These are phyloP conservation scores for Dunckerocampus dactyliophorus DNA, from an alignment of 2,113 vertebrate species.

Conservation along the genomic window DNA sequence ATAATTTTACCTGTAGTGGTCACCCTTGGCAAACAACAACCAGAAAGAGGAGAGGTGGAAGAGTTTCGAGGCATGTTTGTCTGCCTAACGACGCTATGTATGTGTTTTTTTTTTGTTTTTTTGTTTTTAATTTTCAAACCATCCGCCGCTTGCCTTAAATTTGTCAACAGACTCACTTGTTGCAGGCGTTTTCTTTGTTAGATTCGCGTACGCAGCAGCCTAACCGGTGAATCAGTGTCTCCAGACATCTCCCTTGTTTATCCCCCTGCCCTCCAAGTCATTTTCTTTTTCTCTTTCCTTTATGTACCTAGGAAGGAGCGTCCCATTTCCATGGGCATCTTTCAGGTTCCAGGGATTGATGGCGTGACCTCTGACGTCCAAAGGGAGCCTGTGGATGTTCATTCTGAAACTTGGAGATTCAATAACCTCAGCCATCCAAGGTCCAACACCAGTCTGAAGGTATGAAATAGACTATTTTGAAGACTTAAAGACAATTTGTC, in stretches of 20 bases:
- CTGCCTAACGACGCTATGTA: no score
- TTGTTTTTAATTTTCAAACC: no score
- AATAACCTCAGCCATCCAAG: conserved; percentile 84
- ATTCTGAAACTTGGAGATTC: conserved; percentile 88
- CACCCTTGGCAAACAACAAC: no score
- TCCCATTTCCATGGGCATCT: conserved; percentile 89
- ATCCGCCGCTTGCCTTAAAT: no score
- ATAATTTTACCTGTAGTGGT: no score
- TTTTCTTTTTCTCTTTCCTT: neutral
- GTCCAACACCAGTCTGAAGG: conserved; percentile 94
- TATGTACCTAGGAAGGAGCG: conserved; percentile 84
- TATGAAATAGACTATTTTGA: conserved; percentile 36
- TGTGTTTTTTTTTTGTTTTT: no score
- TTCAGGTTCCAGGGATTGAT: conserved; percentile 83
- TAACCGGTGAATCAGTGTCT: no score
- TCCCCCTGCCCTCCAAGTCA: neutral
- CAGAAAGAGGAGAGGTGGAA: no score
- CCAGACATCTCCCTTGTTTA: neutral
- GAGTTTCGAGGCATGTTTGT: no score
- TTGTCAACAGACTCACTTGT: no score
- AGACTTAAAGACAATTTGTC: neutral
- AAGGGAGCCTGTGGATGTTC: conserved; percentile 76
- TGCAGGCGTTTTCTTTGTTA: no score
- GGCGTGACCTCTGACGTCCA: conserved; percentile 81
- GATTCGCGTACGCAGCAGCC: no score